Evolutionary conservation across 2,797 vertebrate genomes (phyloP).

Genomic region (Iguana delicatissima): DNA sequence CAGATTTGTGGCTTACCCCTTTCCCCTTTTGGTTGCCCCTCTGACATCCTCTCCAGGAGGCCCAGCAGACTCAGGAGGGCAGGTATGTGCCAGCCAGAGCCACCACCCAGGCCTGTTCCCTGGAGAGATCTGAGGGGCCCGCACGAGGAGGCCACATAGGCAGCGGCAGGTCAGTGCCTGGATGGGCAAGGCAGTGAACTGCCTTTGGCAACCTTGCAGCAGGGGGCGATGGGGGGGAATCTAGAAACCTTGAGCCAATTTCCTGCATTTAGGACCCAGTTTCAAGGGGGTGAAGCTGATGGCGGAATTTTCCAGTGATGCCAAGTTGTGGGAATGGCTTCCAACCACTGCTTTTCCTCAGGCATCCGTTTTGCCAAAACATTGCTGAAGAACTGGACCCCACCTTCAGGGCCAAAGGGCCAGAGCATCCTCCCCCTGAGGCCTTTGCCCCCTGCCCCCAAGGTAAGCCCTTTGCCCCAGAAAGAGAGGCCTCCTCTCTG

Average conservation of each 20-base stretch:
- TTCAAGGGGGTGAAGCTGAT: neutral
- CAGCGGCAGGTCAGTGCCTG: too few relatives aligned
- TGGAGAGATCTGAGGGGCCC: conserved; percentile 68
- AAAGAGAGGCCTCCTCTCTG: too few relatives aligned
- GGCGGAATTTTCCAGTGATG: too few relatives aligned
- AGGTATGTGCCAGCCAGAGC: conserved; percentile 64
- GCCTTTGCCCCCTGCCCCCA: conserved; percentile 28
- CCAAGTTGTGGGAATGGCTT: too few relatives aligned
- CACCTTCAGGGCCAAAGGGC: conserved; percentile 81
- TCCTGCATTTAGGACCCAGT: neutral
- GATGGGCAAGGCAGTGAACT: conserved; percentile 16
- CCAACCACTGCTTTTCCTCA: neutral
- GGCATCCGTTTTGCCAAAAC: conserved; percentile 69
- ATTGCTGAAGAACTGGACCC: conserved; percentile 85
- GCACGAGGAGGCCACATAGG: conserved; percentile 6
- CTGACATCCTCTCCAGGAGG: too few relatives aligned
- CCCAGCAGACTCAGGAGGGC: conserved; percentile 71
- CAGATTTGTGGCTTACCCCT: too few relatives aligned
- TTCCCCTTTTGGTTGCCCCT: too few relatives aligned
- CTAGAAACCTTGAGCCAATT: neutral
- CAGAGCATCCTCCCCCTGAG: conserved; percentile 44
- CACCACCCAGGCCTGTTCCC: conserved; percentile 77
- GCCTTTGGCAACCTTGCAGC: too few relatives aligned
- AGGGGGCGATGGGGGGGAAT: too few relatives aligned
- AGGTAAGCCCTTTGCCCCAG: conserved; percentile 12